Evolutionary conservation across 2,113 vertebrate species (phyloP), one percentile per base, ranked within the genome.

Genomic region (Fulmarus glacialis): DNA sequence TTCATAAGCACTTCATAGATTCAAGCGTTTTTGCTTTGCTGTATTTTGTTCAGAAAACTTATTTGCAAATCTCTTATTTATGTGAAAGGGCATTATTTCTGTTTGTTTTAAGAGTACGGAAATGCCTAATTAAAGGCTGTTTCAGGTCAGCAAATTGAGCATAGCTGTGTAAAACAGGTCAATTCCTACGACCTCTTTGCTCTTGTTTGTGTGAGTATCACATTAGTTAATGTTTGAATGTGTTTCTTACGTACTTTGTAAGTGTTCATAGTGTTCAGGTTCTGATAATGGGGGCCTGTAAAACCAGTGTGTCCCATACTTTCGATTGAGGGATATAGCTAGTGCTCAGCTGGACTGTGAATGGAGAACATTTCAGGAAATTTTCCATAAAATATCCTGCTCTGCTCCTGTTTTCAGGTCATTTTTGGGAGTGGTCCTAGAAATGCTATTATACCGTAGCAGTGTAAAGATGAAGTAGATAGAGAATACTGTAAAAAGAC

Each of bases 101-200:
- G n/a, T 87, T 83, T 87, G 26, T 75, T 90, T 83, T 87, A 79
- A 63, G 22, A 40, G 32, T 74, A 68, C 60, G 70, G 85, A 96
- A 94, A 93, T 95, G 83, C 81, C 81, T 79, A 79, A 91, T 96
- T 87, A 93, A 89, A 89, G 78, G 77, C 77, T 92, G 72, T 90
- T 91, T 45, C 72, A 87, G 95, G 93, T 91, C 95, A 95, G 62
- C 4, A 55, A 75, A 50, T 40, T 73, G 83, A 91, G 83, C 34
- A 3, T 56, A 72, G 83, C 68, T 92, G 83, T 85, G 94, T 84
- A 92, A 91, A 96, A 67, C 73, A 87, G 94, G 89, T 97, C 90
- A 92, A 2, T 79, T 95, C 64, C 75, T 84, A 27, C 10, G 22
- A 82, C 89, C 95, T 81, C 60, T 95, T 78, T 84, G 68, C 80